These are phyloP conservation scores for Pachliopta kotzebuea DNA, from an alignment of 2,888 invertebrate species.

Conservation along the genomic window DNA sequence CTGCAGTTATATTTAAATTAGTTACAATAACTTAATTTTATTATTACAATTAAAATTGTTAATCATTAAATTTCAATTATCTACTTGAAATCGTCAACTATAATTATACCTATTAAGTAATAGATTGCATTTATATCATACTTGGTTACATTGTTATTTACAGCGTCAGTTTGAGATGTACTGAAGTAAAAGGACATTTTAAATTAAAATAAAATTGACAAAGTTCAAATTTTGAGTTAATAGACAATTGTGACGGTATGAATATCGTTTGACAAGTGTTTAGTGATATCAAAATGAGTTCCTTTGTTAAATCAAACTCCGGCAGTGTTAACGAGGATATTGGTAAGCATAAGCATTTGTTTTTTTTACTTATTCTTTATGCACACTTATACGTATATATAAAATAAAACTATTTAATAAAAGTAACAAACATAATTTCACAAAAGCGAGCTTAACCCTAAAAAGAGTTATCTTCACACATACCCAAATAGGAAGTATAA, in stretches of 20 bases:
- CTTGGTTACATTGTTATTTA: background rate
- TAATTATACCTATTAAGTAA: background rate
- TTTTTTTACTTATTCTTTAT: too few species aligned
- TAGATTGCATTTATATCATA: background rate
- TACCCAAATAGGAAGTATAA: too few species aligned
- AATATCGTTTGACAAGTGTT: conserved; percentile 4
- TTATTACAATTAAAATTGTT: background rate
- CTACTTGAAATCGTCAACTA: background rate
- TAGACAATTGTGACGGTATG: conserved; percentile 15
- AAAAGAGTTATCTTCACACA: too few species aligned
- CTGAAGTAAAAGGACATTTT: background rate
- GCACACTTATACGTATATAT: too few species aligned
- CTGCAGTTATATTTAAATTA: too few species aligned
- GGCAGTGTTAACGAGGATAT: conserved; percentile 54
- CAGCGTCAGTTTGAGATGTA: background rate
- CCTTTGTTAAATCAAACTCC: conserved; percentile 48
- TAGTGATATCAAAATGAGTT: conserved; percentile 51
- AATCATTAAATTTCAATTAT: background rate
- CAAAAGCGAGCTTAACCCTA: too few species aligned
- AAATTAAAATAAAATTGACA: too few species aligned
- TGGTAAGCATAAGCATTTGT: conserved; percentile 52
- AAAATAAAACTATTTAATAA: too few species aligned
- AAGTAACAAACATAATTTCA: too few species aligned
- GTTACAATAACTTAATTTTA: too few species aligned
- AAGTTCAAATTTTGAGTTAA: background rate